phyloP scores from a whole-genome alignment of 30 jellyfish, hydroid and myxozoan genomes.

The Thelohanellus kitauei region DNA sequence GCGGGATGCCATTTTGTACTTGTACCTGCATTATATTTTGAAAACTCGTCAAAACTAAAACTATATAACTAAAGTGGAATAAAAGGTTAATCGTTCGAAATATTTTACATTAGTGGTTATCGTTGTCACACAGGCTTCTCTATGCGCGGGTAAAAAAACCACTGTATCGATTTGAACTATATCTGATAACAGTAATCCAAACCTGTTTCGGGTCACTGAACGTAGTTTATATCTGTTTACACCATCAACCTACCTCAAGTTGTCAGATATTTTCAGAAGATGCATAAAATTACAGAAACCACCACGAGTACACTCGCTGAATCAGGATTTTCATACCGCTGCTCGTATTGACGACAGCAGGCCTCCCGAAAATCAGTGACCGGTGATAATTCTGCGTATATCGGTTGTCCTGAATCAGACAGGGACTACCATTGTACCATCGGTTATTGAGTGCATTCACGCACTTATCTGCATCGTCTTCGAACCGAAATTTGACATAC shows the following conservation, averaged over 20 bases:
- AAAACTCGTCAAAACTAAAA: too few relatives aligned
- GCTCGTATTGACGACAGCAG: conserved; percentile 80
- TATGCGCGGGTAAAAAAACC: too few relatives aligned
- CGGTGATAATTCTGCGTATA: conserved; percentile 82
- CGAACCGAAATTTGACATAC: conserved; percentile 54
- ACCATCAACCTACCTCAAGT: conserved; percentile 51
- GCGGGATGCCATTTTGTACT: too few relatives aligned
- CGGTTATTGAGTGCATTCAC: conserved; percentile 61
- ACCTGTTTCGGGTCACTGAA: too few relatives aligned
- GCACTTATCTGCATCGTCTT: conserved; percentile 88
- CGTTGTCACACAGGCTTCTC: too few relatives aligned
- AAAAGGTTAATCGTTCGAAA: too few relatives aligned
- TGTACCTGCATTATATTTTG: too few relatives aligned
- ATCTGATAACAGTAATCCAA: too few relatives aligned
- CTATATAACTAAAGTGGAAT: too few relatives aligned
- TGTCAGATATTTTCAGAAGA: conserved; percentile 58
- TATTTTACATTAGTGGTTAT: too few relatives aligned
- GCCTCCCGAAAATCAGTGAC: conserved; percentile 98
- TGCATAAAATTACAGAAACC: conserved; percentile 96
- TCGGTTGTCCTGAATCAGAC: conserved; percentile 56
- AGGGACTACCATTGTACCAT: conserved; percentile 60
- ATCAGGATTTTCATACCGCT: conserved; percentile 22
- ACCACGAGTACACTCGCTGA: conserved; percentile 87
- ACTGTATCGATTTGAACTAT: too few relatives aligned
- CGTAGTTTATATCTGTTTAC: too few relatives aligned